Evolutionary conservation across 2,888 invertebrate genomes (phyloP).

Genomic region (Pterostichus niger): DNA sequence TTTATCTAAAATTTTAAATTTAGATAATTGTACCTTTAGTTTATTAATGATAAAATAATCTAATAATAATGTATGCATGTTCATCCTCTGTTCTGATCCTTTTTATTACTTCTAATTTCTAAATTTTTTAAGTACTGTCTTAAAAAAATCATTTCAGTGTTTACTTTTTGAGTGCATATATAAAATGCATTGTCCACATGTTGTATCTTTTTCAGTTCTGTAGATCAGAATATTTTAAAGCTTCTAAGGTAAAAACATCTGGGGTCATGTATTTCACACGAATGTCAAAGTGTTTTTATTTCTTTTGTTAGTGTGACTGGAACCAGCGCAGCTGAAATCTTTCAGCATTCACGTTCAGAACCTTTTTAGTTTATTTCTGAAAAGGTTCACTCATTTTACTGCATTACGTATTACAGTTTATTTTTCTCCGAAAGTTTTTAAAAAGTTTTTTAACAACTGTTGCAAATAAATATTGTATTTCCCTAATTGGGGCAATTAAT

Average conservation of each 20-base stretch:
- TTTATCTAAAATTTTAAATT: too few relatives aligned
- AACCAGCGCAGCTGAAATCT: background rate
- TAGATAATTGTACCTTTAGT: too few relatives aligned
- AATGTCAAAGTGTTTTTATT: slow-evolving; percentile 3
- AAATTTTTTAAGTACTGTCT: too few relatives aligned
- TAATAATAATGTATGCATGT: too few relatives aligned
- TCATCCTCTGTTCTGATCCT: too few relatives aligned
- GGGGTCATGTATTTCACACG: slow-evolving; percentile 7
- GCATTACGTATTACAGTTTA: background rate
- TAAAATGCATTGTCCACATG: slow-evolving; percentile 1
- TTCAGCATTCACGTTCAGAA: background rate
- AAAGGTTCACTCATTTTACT: background rate
- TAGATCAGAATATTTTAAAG: background rate
- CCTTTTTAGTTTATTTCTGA: background rate
- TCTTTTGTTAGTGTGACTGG: background rate
- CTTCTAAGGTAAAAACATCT: background rate
- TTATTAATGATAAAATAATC: too few relatives aligned
- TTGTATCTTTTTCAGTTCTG: background rate
- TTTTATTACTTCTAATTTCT: too few relatives aligned
- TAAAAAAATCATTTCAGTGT: background rate
- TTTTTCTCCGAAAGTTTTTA: background rate
- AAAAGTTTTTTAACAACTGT: too few relatives aligned
- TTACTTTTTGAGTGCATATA: background rate
- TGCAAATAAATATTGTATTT: too few relatives aligned
- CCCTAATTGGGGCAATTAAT: too few relatives aligned